Evolutionary conservation across 1,140 invertebrate species (phyloP).

Genomic region (Parasteatoda tepidariorum): DNA sequence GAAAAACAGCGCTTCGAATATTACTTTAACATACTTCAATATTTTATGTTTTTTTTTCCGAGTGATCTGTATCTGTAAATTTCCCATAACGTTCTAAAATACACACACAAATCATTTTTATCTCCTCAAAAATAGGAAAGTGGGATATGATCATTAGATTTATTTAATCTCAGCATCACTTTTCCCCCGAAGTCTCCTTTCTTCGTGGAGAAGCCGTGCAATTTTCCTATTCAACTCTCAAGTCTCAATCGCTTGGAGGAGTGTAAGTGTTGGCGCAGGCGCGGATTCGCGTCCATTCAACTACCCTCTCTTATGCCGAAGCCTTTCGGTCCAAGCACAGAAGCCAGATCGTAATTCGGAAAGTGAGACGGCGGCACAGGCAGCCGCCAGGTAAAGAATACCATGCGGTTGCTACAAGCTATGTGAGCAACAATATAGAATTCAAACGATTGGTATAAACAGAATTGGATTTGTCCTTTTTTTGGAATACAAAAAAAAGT

Average conservation of each 20-base stretch:
- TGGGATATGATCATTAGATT: too few relatives aligned
- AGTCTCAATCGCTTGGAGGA: conserved; percentile 13
- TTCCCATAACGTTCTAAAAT: too few relatives aligned
- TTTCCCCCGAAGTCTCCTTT: too few relatives aligned
- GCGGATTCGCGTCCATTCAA: neutral
- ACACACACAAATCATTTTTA: too few relatives aligned
- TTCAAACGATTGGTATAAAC: neutral
- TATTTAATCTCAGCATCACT: too few relatives aligned
- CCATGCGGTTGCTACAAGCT: conserved; percentile 21
- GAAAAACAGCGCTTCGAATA: too few relatives aligned
- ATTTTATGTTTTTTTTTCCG: too few relatives aligned
- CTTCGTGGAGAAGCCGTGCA: neutral
- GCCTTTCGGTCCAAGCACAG: neutral
- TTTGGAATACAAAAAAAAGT: neutral
- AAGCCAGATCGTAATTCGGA: conserved; percentile 1
- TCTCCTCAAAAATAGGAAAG: too few relatives aligned
- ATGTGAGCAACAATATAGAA: neutral
- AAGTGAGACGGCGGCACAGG: neutral
- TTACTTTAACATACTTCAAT: too few relatives aligned
- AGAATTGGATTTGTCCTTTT: neutral
- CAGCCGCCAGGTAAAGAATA: neutral
- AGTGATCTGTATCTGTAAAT: too few relatives aligned
- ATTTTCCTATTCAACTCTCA: neutral
- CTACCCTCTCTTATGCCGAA: neutral
- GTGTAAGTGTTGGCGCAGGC: conserved; percentile 52